Conservation (phyloP, 1,140 invertebrate species). For the Rhopalosiphum padi region DNA sequence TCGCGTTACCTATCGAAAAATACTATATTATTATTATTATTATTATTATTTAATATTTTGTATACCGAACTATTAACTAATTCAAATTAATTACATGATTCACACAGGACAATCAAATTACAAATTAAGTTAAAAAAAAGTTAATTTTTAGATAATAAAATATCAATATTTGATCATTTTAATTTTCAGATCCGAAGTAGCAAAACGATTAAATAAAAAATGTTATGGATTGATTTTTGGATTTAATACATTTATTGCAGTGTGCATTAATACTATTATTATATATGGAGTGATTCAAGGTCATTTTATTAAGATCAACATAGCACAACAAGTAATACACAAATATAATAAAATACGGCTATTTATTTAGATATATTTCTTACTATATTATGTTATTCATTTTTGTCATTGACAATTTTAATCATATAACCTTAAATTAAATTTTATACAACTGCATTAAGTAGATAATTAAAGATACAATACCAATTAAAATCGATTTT, state of each 20-base stretch:
- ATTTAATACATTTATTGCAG: conserved; percentile 67
- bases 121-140: neutral
- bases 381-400: too few species aligned
- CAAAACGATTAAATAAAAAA: conserved; percentile 64
- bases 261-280: conserved; percentile 62
- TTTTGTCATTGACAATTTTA: neutral
- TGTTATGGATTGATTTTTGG: conserved; percentile 68
- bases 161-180: neutral
- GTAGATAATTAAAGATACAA: neutral
- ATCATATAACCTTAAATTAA: neutral
- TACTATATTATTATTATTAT: too few species aligned
- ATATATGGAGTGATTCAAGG: conserved; percentile 53
- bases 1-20: too few species aligned
- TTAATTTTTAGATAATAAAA: neutral
- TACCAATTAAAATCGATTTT: neutral
- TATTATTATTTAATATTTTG: too few species aligned
- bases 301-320: conserved; percentile 41
- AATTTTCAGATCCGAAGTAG: conserved; percentile 66
- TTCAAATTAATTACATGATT: too few species aligned
- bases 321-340: conserved; percentile 45
- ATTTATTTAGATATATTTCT: neutral
- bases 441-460: neutral
- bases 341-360: neutral
- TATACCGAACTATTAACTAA: too few species aligned
- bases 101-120: too few species aligned